Evolutionary conservation across 2,113 vertebrate genomes (phyloP).

Genomic region (Hypocryptadius cinnamomeus): DNA sequence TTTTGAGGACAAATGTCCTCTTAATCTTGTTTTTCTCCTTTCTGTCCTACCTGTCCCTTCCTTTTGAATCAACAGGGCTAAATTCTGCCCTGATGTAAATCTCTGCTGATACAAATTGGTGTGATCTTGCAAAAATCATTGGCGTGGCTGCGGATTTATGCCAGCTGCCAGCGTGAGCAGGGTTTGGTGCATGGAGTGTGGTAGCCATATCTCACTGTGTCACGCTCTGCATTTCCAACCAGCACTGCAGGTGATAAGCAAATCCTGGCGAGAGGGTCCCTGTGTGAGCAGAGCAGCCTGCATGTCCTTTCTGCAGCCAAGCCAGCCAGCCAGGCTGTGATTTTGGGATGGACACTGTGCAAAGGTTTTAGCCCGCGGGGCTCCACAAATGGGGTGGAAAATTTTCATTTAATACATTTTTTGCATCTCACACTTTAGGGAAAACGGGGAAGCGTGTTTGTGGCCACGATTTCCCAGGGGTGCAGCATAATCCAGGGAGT

Average conservation of each 20-base stretch:
- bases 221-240: conserved; percentile 32
- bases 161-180: not conserved
- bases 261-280: not conserved
- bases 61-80: not conserved
- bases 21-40: conserved; percentile 5
- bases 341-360: not conserved
- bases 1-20: not conserved
- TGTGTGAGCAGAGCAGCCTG: not conserved
- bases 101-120: not conserved
- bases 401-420: conserved; percentile 1
- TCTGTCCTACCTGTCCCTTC: not conserved
- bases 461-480: not conserved
- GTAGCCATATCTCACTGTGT: conserved; percentile 31
- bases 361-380: not conserved
- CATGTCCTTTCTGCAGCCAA: not conserved
- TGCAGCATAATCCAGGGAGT: not conserved
- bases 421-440: not conserved
- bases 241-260: conserved; percentile 48
- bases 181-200: conserved; percentile 17
- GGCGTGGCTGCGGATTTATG: conserved; percentile 19
- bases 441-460: not conserved
- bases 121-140: conserved; percentile 25
- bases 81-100: conserved; percentile 11
- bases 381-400: conserved; percentile 29
- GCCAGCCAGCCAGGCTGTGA: not conserved